Evolutionary conservation across 92 coral and sea anemone species (phyloP), one percentile per base, ranked within the genome.

Genomic region (Chrysogorgia sp.): DNA sequence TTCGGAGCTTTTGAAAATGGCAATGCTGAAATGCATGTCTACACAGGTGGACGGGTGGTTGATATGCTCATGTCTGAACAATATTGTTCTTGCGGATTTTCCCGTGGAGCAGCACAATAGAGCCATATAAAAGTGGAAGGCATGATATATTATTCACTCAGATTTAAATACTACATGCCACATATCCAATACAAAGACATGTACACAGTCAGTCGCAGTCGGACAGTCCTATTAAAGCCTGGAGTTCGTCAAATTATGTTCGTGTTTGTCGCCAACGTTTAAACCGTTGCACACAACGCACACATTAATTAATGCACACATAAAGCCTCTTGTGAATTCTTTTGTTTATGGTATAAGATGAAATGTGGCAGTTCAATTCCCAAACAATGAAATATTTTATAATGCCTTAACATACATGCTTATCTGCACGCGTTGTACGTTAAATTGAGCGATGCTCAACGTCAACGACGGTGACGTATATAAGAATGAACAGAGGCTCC

Each of bases 41-140:
- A 15, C 63, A 14, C 3, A 57, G 3, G 9, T 57, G 8, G 50
- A 17, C 17, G 9, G 79, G 50, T 43, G 79, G 33, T 41, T 32
- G 34, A 23, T 57, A 10, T 49, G 47, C 12, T 34, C 53, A 21
- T 56, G 49, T 72, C 35, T 52, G 50, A 32, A 45, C 30, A 69
- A 69, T 69, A 69, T 69, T 72, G 65, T 34, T 52, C 63, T 34
- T 52, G 63, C 50, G 79, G 64, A 56, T 34, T 19, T 31, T 56
- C 79, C 79, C 34, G 65, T 72, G 64, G 79, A 29, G 79, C 79
- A 13, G 24, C 43, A 53, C 79, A 72, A 72, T 55, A 49, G 79
- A 71, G 34, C 30, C 34, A 23, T 23, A 69, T 34, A n/a, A 30
- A 19, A 21, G 63, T n/a, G 63, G 45, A 72, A 52, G 22, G n/a